Evolutionary conservation across 2,113 vertebrate species (phyloP).

Genomic region (Ictalurus furcatus): DNA sequence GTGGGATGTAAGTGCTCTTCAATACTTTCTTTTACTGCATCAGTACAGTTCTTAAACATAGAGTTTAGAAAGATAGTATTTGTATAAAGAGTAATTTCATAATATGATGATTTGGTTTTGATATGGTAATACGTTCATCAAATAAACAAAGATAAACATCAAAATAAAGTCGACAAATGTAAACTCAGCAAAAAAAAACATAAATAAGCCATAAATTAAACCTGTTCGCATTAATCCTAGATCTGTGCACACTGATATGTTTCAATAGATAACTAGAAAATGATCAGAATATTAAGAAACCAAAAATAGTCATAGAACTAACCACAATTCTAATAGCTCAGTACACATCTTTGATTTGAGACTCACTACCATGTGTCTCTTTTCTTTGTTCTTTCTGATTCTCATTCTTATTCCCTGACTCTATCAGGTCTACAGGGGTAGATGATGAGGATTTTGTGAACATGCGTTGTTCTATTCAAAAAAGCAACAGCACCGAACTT

Average conservation of each 20-base stretch:
- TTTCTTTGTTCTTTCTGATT: conserved; percentile 13
- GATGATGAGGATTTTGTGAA: not conserved
- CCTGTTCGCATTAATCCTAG: conserved; percentile 10
- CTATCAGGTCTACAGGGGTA: not conserved
- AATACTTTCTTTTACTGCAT: conserved; percentile 11
- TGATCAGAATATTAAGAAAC: conserved; percentile 18
- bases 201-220: conserved; percentile 1
- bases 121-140: not conserved
- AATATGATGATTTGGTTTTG: not conserved
- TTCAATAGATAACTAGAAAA: conserved; percentile 21
- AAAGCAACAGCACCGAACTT: not conserved
- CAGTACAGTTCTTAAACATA: not conserved
- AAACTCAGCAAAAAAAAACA: not conserved
- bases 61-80: not conserved
- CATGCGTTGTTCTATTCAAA: conserved; percentile 10
- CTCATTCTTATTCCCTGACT: not conserved
- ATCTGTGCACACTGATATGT: conserved; percentile 9
- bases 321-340: conserved; percentile 13
- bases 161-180: not conserved
- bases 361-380: not conserved
- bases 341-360: conserved; percentile 1
- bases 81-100: not conserved
- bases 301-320: conserved; percentile 13
- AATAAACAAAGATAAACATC: not conserved
- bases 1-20: conserved; percentile 93